phyloP scores from a whole-genome alignment of 2,797 vertebrate genomes.

The Lophotriccus pileatus region DNA sequence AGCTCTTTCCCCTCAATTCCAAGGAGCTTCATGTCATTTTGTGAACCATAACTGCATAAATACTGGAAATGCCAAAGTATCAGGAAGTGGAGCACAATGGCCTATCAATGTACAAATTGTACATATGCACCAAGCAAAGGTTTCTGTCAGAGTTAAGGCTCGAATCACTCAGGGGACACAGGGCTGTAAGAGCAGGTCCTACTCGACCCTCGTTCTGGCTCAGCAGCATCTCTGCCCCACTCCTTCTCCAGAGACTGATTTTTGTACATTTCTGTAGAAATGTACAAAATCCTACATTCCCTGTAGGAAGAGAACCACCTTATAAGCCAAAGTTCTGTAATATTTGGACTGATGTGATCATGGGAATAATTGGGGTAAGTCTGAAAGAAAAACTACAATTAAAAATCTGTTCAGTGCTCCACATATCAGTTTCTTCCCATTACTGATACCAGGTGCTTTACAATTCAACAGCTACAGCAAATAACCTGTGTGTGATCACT shows the following conservation, averaged over 20 bases:
- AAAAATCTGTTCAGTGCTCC: not conserved
- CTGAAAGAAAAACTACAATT: not conserved
- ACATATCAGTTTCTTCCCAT: not conserved
- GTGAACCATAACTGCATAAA: not conserved
- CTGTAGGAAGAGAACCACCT: not conserved
- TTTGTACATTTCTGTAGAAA: not conserved
- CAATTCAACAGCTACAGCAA: not conserved
- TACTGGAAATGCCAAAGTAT: not conserved
- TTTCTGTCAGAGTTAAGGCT: not conserved
- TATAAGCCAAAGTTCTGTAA: not conserved
- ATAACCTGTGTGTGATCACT: not conserved
- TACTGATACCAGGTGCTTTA: not conserved
- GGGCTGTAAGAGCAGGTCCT: not conserved
- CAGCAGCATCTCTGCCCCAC: not conserved
- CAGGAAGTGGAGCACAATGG: not conserved
- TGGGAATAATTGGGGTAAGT: not conserved
- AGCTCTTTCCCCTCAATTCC: not conserved
- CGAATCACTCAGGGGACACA: too few relatives aligned
- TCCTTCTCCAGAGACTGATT: not conserved
- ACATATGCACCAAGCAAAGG: not conserved
- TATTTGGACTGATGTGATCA: not conserved
- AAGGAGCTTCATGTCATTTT: not conserved
- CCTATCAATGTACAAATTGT: not conserved
- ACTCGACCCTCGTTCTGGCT: accelerated
- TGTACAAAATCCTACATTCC: not conserved